Conservation (phyloP, 2,797 vertebrate species). For the Potorous gilbertii region DNA sequence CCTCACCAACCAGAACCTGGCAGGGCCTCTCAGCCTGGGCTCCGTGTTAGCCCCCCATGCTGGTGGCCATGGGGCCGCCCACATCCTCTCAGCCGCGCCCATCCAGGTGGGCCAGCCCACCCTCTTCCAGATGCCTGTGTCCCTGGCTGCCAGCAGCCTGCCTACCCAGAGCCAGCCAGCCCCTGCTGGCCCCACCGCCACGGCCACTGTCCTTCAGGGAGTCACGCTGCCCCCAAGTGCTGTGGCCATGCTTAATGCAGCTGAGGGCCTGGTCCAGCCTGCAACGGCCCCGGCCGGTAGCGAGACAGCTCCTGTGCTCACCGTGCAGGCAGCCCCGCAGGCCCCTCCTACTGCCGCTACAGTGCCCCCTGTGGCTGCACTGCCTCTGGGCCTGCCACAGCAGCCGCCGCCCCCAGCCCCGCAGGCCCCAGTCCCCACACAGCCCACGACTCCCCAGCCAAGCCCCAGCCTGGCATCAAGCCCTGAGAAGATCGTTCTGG, state of each 20-base stretch:
- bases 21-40: slow-evolving; percentile 89
- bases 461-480: slow-evolving; percentile 83
- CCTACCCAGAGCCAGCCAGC: slow-evolving; percentile 89
- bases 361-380: slow-evolving; percentile 80
- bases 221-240: slow-evolving; percentile 92
- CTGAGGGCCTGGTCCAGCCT: slow-evolving; percentile 88
- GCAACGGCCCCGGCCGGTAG: slow-evolving; percentile 79
- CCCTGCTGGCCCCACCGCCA: slow-evolving; percentile 83
- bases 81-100: slow-evolving; percentile 92
- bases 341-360: slow-evolving; percentile 81
- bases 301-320: slow-evolving; percentile 55
- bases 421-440: slow-evolving; percentile 82
- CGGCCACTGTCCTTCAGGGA: slow-evolving; percentile 92
- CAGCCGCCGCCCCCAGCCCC: slow-evolving; percentile 81
- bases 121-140: slow-evolving; percentile 97
- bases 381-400: slow-evolving; percentile 86
- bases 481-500: slow-evolving; percentile 92
- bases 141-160: slow-evolving; percentile 88
- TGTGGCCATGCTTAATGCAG: slow-evolving; percentile 86
- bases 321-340: slow-evolving; percentile 89
- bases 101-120: slow-evolving; percentile 93
- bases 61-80: slow-evolving; percentile 90
- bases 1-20: slow-evolving; percentile 93
- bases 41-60: slow-evolving; percentile 91
- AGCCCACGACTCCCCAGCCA: slow-evolving; percentile 79